Evolutionary conservation across 2,113 vertebrate species (phyloP).

Genomic region (Typhlomys cinereus): DNA sequence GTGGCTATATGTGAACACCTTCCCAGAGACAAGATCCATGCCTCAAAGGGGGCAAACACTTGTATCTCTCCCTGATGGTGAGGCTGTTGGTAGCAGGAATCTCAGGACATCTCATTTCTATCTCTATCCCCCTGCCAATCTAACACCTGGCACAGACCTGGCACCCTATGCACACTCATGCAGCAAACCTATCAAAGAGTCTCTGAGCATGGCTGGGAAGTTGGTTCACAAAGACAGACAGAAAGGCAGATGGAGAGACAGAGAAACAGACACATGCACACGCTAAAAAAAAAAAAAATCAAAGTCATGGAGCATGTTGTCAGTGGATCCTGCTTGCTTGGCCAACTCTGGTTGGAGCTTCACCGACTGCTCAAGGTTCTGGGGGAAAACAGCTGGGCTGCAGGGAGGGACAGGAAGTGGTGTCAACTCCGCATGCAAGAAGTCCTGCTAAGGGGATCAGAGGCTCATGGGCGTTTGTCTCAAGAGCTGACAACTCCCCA

Average conservation of each 20-base stretch:
- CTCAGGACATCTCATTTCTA: not conserved
- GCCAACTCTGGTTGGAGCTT: not conserved
- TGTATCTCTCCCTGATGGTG: not conserved
- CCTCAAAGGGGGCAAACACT: not conserved
- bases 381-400: not conserved
- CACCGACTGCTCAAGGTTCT: not conserved
- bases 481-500: not conserved
- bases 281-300: no score
- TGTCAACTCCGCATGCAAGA: not conserved
- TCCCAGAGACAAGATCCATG: not conserved
- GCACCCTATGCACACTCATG: fast-evolving
- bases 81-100: no score
- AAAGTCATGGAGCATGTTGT: no score
- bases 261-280: no score
- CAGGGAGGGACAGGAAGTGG: not conserved
- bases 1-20: fast-evolving
- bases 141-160: not conserved
- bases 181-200: not conserved
- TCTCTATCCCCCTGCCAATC: not conserved
- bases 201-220: not conserved
- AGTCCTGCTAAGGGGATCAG: not conserved
- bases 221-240: not conserved
- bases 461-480: not conserved
- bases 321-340: no score
- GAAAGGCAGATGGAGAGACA: no score